Base-by-base conservation (phyloP, 2,113 vertebrate species). In the Macrotis lagotis region DNA sequence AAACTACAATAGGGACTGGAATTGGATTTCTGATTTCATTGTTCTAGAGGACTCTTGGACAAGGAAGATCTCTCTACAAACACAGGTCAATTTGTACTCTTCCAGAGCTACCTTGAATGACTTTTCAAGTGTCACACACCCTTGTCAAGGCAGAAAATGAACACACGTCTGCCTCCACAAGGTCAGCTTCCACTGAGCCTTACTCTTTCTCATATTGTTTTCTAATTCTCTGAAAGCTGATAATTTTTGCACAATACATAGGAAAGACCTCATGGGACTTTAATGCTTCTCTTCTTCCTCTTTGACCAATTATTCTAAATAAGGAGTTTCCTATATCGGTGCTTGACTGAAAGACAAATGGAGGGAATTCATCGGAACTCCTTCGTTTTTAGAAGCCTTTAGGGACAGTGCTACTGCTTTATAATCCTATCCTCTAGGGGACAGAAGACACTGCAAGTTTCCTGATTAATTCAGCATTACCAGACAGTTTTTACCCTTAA, bases 401-500 rank as follows among this genome's bases (percentile, higher is more conserved):
- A 89, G 96, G 92, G 89, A 95, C 88, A 89, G 94, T 91, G 31
- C 91, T 74, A 90, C 59, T 66, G 88, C 89, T 92, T 91, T 90
- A 28, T 89, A 48, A 50, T 90, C 48, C 93, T 96, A 95, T 52
- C 66, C 66, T 83, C 66, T 47, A 37, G 92, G 97, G 95, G 90
- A 96, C 74, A 96, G 44, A 74, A 48, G 50, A 91, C 91, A 91
- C 91, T 74, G 92, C 92, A 95, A 89, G 9, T 93, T 91, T 97
- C 52, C 95, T 97, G 96, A 98, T 97, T 96, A 96, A 98, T 97
- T 97, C 97, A 96, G 88, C 55, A 94, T 55, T 44, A 95, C 96
- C 94, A 95, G 95, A 44, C 90, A 95, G 91, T 89, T 98, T 83
- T 98, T 97, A 98, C 97, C 96, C 97, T 97, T 98, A 92, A 97